A percentile compares a stretch with the other conserved stretches of the same genome.
phyloP scores from a whole-genome alignment of 1,140 invertebrate genomes.

The Nebria ingens region DNA sequence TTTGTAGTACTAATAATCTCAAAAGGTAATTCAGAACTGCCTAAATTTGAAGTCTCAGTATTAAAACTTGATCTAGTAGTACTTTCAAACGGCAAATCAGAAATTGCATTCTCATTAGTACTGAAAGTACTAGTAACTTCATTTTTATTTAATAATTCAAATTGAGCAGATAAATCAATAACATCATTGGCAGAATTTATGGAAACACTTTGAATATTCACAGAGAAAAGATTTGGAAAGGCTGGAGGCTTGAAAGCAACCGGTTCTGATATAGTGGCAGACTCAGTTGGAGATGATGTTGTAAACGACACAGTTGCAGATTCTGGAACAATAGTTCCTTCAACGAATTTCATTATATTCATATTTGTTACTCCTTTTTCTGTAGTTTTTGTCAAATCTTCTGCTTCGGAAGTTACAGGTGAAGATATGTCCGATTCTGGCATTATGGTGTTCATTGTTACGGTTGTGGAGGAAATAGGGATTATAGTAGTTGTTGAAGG shows the following conservation, averaged over 20 bases:
- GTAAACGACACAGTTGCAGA: constrained; percentile 1
- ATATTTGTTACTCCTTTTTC: background rate
- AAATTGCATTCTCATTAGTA: too few relatives aligned
- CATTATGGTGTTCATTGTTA: background rate
- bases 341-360: constrained; percentile 30
- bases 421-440: background rate
- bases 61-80: constrained; percentile 18
- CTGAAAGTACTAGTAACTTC: constrained; percentile 12
- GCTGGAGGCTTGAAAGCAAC: background rate
- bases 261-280: background rate
- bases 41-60: constrained; percentile 16
- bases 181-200: background rate
- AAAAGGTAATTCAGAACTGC: constrained; percentile 20
- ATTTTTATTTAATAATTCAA: constrained; percentile 13
- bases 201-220: background rate
- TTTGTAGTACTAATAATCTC: constrained; percentile 38
- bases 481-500: constrained; percentile 29
- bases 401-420: background rate
- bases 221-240: background rate
- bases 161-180: constrained; percentile 10
- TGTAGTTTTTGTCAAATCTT: background rate
- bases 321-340: constrained; percentile 26
- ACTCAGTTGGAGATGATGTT: background rate
- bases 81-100: too few relatives aligned
- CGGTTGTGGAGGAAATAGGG: background rate